Percentiles rank a stretch among this genome's conserved stretches.
phyloP scores from a whole-genome alignment of 2,113 vertebrate genomes.

The Euleptes europaea region DNA sequence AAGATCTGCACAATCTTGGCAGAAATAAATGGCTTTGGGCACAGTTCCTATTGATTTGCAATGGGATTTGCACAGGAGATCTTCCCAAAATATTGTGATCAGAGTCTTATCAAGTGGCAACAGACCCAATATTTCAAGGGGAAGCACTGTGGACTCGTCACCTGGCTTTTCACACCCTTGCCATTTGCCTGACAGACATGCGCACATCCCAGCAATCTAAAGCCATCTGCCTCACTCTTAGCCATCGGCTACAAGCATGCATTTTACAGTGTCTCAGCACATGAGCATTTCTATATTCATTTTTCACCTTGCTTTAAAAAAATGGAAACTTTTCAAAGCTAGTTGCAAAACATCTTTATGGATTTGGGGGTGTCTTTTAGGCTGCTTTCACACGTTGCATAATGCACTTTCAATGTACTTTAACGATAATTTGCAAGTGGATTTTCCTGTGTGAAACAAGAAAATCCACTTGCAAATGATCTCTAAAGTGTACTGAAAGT shows the following conservation, averaged over 20 bases:
- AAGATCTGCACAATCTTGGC: neutral
- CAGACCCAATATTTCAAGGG: neutral
- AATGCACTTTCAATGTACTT: no score
- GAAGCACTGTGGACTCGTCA: neutral
- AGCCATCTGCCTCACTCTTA: neutral
- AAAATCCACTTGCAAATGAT: no score
- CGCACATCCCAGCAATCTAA: neutral
- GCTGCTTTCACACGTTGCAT: no score
- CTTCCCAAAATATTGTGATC: neutral
- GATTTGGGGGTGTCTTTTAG: no score
- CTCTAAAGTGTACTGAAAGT: no score
- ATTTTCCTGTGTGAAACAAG: no score
- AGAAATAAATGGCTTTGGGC: neutral
- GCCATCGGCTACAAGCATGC: neutral
- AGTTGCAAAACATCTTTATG: neutral
- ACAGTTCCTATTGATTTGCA: neutral
- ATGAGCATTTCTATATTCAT: neutral
- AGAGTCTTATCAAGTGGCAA: neutral
- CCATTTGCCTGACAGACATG: neutral
- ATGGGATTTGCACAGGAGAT: neutral
- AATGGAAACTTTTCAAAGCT: neutral
- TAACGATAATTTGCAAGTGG: no score
- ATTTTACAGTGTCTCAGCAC: neutral
- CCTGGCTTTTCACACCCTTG: neutral
- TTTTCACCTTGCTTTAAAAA: neutral